phyloP scores from a whole-genome alignment of 2,113 vertebrate species.

The Tauraco erythrolophus region DNA sequence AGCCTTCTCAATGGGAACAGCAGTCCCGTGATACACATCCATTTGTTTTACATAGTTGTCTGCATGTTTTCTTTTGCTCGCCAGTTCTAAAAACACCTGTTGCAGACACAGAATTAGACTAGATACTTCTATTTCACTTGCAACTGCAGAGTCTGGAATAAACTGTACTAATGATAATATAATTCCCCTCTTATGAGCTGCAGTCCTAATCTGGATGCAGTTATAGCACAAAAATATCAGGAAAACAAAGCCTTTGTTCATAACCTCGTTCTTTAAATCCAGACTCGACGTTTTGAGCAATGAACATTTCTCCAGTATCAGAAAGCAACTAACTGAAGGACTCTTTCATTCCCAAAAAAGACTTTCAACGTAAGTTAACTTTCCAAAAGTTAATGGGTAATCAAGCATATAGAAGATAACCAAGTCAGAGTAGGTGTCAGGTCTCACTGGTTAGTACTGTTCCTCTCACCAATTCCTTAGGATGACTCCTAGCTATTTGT shows the following conservation, averaged over 20 bases:
- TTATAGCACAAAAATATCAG: neutral
- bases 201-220: neutral
- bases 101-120: neutral
- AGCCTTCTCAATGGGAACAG: neutral
- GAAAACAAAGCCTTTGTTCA: neutral
- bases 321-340: neutral
- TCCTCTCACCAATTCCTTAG: neutral
- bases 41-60: neutral
- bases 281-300: neutral
- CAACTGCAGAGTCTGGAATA: neutral
- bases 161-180: neutral
- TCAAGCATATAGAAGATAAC: neutral
- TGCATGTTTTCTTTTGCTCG: neutral
- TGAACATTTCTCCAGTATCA: neutral
- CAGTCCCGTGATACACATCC: neutral
- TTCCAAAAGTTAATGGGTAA: neutral
- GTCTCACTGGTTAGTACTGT: neutral
- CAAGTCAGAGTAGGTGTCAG: neutral
- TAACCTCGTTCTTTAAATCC: neutral
- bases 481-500: neutral
- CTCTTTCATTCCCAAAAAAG: too few relatives aligned
- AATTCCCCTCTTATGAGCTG: neutral
- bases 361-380: neutral
- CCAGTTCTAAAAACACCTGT: neutral
- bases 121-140: neutral